Conservation (phyloP, 2,113 vertebrate genomes). For the Calypte anna region DNA sequence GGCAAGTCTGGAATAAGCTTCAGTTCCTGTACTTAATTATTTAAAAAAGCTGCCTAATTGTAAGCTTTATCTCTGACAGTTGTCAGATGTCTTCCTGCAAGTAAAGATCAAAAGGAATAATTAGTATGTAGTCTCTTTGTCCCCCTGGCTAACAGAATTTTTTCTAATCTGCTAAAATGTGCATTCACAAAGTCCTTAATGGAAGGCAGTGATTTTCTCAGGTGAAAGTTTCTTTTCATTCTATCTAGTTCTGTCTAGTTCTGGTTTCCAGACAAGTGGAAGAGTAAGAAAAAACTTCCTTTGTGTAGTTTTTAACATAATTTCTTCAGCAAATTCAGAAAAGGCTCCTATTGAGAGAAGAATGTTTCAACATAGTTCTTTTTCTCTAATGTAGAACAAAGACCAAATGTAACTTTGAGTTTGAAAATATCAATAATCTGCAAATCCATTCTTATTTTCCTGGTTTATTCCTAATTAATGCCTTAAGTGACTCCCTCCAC, state of each 20-base stretch:
- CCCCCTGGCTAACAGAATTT: constrained; percentile 34
- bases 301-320: constrained; percentile 49
- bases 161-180: constrained; percentile 30
- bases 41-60: constrained; percentile 55
- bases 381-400: constrained; percentile 29
- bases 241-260: constrained; percentile 51
- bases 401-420: constrained; percentile 15
- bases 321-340: constrained; percentile 49
- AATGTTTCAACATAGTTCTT: constrained; percentile 32
- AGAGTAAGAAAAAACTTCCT: constrained; percentile 42
- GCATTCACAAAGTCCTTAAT: constrained; percentile 37
- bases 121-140: constrained; percentile 54
- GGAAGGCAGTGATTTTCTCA: constrained; percentile 46
- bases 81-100: constrained; percentile 63
- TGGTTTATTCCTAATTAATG: constrained; percentile 31
- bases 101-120: constrained; percentile 67
- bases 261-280: constrained; percentile 27
- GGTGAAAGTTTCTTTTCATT: constrained; percentile 53
- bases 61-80: constrained; percentile 63
- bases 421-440: constrained; percentile 4
- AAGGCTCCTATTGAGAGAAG: constrained; percentile 43
- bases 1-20: not conserved
- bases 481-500: not conserved
- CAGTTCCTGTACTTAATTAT: constrained; percentile 54
- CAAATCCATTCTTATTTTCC: not conserved